Conservation (phyloP, 2,113 vertebrate genomes). For the Gulo gulo region DNA sequence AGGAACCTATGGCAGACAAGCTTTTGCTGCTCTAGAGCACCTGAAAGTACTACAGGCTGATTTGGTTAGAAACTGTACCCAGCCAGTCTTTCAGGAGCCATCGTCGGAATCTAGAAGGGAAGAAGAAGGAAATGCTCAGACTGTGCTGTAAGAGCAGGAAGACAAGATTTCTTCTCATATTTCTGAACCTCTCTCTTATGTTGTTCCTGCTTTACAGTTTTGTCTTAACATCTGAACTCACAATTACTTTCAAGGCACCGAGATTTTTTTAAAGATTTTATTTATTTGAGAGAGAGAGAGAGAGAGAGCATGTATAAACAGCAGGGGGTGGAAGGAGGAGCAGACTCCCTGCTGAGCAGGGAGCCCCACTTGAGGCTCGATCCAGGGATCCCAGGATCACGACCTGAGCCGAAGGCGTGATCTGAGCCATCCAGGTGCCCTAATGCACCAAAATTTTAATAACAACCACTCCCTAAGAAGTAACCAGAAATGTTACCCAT, state of each 20-base stretch:
- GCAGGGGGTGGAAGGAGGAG: background rate
- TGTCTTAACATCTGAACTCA: background rate
- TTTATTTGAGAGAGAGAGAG: background rate
- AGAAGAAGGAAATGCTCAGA: background rate
- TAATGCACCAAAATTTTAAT: background rate
- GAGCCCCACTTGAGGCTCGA: background rate
- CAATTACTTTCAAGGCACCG: background rate
- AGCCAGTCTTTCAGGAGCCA: background rate
- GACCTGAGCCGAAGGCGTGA: background rate
- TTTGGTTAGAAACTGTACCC: background rate
- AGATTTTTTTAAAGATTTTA: background rate
- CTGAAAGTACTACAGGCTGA: background rate
- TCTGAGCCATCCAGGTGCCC: background rate
- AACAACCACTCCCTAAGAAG: background rate
- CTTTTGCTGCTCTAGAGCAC: background rate
- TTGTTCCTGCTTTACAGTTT: background rate
- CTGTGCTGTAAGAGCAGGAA: background rate
- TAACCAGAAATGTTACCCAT: background rate
- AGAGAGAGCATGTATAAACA: background rate
- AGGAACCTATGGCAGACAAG: background rate
- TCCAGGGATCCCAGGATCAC: background rate
- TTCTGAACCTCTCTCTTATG: background rate
- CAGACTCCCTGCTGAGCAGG: background rate
- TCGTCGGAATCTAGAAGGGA: background rate
- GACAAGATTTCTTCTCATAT: background rate